Percentiles rank a stretch among this genome's conserved stretches.
Conservation (phyloP, 2,797 vertebrate species). For the Premnoplex brunnescens region DNA sequence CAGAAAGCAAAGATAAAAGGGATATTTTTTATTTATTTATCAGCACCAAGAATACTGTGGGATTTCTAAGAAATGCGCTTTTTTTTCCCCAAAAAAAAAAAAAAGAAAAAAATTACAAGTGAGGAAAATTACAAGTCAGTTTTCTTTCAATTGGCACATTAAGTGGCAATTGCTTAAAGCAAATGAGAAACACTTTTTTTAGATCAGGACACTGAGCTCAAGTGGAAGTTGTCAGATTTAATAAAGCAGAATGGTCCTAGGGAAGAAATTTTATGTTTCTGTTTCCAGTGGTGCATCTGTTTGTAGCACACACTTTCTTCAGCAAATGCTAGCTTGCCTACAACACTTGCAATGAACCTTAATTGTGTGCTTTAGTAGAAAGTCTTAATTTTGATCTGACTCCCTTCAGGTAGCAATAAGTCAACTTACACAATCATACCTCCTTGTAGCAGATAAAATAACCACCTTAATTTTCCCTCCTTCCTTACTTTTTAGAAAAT, state of each 20-base stretch:
- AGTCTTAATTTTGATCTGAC: slow-evolving; percentile 76
- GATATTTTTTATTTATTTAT: neutral
- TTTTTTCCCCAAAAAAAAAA: too few relatives aligned
- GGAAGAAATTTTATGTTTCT: slow-evolving; percentile 62
- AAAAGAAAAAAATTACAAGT: neutral
- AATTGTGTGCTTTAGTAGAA: slow-evolving; percentile 73
- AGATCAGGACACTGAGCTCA: slow-evolving; percentile 44
- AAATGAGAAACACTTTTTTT: slow-evolving; percentile 45
- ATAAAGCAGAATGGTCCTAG: slow-evolving; percentile 58
- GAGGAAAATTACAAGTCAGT: slow-evolving; percentile 45
- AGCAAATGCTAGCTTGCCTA: slow-evolving; percentile 57
- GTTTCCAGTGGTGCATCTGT: slow-evolving; percentile 69
- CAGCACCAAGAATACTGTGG: neutral
- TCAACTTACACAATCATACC: slow-evolving; percentile 67
- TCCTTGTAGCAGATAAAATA: slow-evolving; percentile 69
- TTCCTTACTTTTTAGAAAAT: slow-evolving; percentile 30
- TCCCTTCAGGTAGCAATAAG: slow-evolving; percentile 76
- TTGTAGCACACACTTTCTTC: slow-evolving; percentile 53
- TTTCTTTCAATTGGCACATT: slow-evolving; percentile 15
- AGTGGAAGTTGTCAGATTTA: slow-evolving; percentile 67
- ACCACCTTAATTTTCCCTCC: slow-evolving; percentile 52
- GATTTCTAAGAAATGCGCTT: neutral
- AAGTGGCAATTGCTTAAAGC: slow-evolving; percentile 47
- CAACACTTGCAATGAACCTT: slow-evolving; percentile 69
- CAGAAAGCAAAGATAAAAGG: neutral